These are phyloP conservation scores for Carposina sasakii DNA, from an alignment of 1,140 invertebrate genomes.

Conservation along the genomic window DNA sequence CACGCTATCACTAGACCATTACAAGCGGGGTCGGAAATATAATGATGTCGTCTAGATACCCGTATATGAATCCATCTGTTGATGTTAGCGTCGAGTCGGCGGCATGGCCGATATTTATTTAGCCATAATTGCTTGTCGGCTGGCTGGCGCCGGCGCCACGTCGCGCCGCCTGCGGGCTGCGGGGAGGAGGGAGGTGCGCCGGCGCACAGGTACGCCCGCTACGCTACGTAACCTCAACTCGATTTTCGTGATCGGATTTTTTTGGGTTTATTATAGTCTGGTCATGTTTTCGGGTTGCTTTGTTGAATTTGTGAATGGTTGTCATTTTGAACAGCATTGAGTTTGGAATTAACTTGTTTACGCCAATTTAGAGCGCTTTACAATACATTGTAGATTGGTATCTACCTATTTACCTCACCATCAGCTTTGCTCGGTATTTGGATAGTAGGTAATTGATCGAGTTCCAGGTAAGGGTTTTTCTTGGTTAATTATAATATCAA, in stretches of 20 bases:
- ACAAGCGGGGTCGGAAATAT: conserved; percentile 36
- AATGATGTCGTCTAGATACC: conserved; percentile 47
- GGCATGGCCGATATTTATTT: conserved; percentile 68
- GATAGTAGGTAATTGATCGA: too few relatives aligned
- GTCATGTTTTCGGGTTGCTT: conserved; percentile 55
- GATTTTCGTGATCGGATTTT: conserved; percentile 59
- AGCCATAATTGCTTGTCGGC: conserved; percentile 68
- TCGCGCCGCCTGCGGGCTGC: conserved; percentile 37
- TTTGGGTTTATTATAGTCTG: conserved; percentile 49
- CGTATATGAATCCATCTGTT: conserved; percentile 54
- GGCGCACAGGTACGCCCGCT: conserved; percentile 49
- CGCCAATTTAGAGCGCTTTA: too few relatives aligned
- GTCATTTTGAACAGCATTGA: conserved; percentile 32
- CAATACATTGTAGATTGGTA: too few relatives aligned
- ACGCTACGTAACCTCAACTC: conserved; percentile 52
- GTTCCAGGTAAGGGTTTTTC: too few relatives aligned
- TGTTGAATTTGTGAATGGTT: conserved; percentile 64
- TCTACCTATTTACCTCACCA: too few relatives aligned
- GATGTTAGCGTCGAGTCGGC: conserved; percentile 42
- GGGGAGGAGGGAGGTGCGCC: conserved; percentile 23
- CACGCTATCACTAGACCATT: conserved; percentile 34
- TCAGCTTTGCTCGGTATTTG: too few relatives aligned
- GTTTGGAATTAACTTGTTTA: too few relatives aligned
- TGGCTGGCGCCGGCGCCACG: conserved; percentile 61
- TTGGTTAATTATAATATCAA: too few relatives aligned